phyloP scores from a whole-genome alignment of 2,888 invertebrate genomes.

The Deilephila elpenor region DNA sequence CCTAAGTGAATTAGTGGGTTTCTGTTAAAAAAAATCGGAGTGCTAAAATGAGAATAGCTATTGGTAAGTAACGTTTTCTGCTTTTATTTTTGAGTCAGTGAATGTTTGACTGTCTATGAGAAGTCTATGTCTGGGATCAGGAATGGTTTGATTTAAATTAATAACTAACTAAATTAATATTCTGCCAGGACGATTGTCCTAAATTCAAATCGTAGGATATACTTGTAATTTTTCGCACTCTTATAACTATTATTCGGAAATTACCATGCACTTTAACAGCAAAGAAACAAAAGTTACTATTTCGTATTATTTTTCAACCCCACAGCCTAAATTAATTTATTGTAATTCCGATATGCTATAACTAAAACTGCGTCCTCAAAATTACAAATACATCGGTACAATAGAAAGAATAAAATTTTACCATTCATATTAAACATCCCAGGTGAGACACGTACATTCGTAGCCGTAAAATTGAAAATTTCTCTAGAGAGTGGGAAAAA shows the following conservation, averaged over 20 bases:
- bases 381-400: not conserved
- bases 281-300: too few species aligned
- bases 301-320: too few species aligned
- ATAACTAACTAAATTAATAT: too few species aligned
- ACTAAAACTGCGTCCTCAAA: not conserved
- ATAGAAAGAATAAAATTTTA: not conserved
- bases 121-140: too few species aligned
- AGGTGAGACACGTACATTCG: not conserved
- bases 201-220: too few species aligned
- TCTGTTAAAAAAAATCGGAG: not conserved
- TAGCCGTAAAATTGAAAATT: slow-evolving; percentile 12
- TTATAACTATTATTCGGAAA: too few species aligned
- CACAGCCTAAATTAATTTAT: not conserved
- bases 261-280: too few species aligned
- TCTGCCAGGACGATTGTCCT: too few species aligned
- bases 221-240: too few species aligned
- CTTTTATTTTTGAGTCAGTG: not conserved
- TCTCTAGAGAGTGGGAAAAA: slow-evolving; percentile 9
- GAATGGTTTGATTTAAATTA: too few species aligned
- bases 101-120: too few species aligned
- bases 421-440: slow-evolving; percentile 12
- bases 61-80: not conserved
- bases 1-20: slow-evolving; percentile 1
- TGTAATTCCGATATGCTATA: not conserved
- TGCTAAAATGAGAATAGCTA: not conserved